Conservation (phyloP, 2,888 invertebrate species). For the Rotaria socialis region DNA sequence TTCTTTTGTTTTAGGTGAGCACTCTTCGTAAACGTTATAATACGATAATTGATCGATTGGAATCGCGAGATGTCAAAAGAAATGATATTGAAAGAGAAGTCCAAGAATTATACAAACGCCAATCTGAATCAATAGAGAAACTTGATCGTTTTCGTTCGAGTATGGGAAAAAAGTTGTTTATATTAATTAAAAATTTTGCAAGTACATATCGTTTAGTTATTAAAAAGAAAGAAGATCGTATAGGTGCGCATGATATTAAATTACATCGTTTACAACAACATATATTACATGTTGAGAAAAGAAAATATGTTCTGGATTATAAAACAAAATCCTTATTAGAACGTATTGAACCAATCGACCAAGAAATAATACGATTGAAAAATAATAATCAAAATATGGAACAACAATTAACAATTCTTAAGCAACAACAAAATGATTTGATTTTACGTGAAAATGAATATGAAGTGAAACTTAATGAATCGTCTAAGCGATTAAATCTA, state of each 20-base stretch:
- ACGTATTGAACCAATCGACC: slow-evolving; percentile 28
- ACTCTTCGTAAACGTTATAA: slow-evolving; percentile 28
- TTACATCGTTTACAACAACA: slow-evolving; percentile 25
- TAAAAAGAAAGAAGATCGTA: slow-evolving; percentile 35
- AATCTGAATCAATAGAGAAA: neutral
- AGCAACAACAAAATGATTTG: slow-evolving; percentile 3
- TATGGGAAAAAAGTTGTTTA: neutral
- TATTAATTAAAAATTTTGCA: no score
- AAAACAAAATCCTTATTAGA: slow-evolving; percentile 35
- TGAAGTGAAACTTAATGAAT: neutral
- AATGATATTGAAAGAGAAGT: neutral
- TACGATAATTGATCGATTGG: neutral
- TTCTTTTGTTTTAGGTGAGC: neutral
- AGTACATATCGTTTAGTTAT: neutral
- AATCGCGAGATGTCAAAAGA: neutral
- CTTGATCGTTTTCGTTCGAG: neutral
- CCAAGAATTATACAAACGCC: neutral
- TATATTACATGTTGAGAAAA: slow-evolving; percentile 33
- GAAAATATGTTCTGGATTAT: slow-evolving; percentile 35
- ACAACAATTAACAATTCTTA: slow-evolving; percentile 23
- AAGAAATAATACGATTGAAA: slow-evolving; percentile 6
- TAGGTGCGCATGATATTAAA: neutral
- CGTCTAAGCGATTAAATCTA: neutral
- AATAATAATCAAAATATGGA: neutral
- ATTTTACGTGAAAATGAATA: neutral